Evolutionary conservation across 2,888 invertebrate species (phyloP).

Genomic region (Cryptus armator): DNA sequence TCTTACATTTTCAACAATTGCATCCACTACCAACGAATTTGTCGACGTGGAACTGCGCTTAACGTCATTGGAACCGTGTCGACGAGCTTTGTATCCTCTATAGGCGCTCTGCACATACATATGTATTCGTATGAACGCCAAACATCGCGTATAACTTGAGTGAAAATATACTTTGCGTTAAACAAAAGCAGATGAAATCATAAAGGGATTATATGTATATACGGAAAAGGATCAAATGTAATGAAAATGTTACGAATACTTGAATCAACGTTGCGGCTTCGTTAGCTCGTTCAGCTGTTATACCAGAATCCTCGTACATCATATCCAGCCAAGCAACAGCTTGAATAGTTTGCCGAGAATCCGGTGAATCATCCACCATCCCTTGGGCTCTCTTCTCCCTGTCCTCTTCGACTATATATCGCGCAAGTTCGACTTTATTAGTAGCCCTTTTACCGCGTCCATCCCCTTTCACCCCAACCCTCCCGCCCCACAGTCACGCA

Average conservation of each 20-base stretch:
- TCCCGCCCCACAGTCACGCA: slow-evolving; percentile 39
- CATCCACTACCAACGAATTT: slow-evolving; percentile 72
- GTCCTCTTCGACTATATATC: slow-evolving; percentile 49
- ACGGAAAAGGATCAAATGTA: neutral
- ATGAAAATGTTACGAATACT: slow-evolving; percentile 61
- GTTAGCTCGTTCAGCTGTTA: slow-evolving; percentile 73
- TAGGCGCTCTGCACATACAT: slow-evolving; percentile 69
- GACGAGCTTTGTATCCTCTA: slow-evolving; percentile 67
- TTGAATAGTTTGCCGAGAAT: slow-evolving; percentile 74
- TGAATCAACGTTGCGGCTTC: slow-evolving; percentile 79
- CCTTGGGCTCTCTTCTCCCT: slow-evolving; percentile 29
- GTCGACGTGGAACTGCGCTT: slow-evolving; percentile 60
- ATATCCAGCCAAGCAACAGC: slow-evolving; percentile 77
- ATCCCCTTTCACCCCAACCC: neutral
- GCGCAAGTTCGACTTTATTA: slow-evolving; percentile 63
- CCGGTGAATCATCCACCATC: slow-evolving; percentile 55
- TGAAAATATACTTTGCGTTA: too few relatives aligned
- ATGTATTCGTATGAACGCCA: neutral
- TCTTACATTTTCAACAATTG: slow-evolving; percentile 73
- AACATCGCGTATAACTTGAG: neutral
- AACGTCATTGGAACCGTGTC: slow-evolving; percentile 37
- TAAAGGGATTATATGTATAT: neutral
- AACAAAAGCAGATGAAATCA: slow-evolving; percentile 26
- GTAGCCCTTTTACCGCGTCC: slow-evolving; percentile 36
- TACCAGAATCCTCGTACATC: slow-evolving; percentile 76